Evolutionary conservation across 2,888 invertebrate genomes (phyloP).

Genomic region (Pteria penguin): DNA sequence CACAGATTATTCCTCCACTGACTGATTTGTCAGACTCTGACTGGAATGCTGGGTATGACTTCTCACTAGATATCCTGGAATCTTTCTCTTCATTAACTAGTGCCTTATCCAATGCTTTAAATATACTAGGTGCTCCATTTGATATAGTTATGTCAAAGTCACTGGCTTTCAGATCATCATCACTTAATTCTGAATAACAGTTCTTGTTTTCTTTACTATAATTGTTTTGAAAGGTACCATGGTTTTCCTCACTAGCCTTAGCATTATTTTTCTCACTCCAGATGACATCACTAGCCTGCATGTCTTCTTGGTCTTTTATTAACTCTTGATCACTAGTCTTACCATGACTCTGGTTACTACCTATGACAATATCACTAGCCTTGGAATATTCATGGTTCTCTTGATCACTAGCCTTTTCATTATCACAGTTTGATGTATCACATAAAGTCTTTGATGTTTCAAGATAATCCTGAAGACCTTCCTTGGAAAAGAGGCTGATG

Average conservation of each 20-base stretch:
- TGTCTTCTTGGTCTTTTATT: not conserved
- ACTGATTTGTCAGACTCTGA: not conserved
- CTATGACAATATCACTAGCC: not conserved
- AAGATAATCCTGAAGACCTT: not conserved
- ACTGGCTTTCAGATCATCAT: too few relatives aligned
- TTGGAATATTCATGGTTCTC: not conserved
- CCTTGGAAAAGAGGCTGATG: not conserved
- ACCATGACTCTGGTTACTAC: too few relatives aligned
- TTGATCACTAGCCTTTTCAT: not conserved
- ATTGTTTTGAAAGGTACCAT: too few relatives aligned
- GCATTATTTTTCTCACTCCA: not conserved
- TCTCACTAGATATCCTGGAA: not conserved
- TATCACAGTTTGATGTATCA: conserved; percentile 6
- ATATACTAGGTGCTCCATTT: too few relatives aligned
- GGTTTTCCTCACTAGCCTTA: not conserved
- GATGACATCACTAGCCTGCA: not conserved
- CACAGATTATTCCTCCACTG: too few relatives aligned
- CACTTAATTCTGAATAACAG: too few relatives aligned
- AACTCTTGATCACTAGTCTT: not conserved
- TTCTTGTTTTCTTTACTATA: too few relatives aligned
- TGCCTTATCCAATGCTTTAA: not conserved
- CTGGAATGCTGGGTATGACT: not conserved
- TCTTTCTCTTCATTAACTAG: not conserved
- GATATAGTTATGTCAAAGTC: too few relatives aligned
- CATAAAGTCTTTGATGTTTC: not conserved